Percentiles rank a stretch among this genome's conserved stretches.
These are phyloP conservation scores for Lucifuga dentata DNA, from an alignment of 2,113 vertebrate species.

Conservation along the genomic window DNA sequence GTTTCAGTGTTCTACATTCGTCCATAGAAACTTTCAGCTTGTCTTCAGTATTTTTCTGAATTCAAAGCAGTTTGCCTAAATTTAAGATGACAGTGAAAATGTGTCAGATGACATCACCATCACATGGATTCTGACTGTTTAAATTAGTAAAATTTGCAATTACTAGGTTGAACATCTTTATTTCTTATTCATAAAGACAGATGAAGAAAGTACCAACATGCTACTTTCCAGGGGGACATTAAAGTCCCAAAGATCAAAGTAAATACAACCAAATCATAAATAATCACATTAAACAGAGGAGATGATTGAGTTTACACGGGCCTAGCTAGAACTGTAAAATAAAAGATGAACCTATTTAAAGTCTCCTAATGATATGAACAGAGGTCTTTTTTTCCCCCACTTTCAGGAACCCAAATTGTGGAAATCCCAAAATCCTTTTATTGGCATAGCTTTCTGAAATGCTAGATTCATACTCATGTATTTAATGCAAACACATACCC, in stretches of 20 bases:
- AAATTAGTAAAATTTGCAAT: background rate
- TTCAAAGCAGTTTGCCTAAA: too few relatives aligned
- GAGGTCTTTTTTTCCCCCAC: background rate
- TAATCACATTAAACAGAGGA: too few relatives aligned
- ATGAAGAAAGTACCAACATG: too few relatives aligned
- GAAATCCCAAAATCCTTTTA: background rate
- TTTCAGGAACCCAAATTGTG: background rate
- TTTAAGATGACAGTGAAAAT: background rate
- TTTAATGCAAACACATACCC: constrained; percentile 1
- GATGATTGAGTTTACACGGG: too few relatives aligned
- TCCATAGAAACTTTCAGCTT: too few relatives aligned
- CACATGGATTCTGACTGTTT: too few relatives aligned
- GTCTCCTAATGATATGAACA: too few relatives aligned
- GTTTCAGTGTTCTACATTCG: background rate
- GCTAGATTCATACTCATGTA: background rate
- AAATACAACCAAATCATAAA: background rate
- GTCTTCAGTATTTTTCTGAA: too few relatives aligned
- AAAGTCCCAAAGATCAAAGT: background rate
- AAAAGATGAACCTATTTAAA: too few relatives aligned
- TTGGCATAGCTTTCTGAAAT: background rate
- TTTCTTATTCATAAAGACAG: background rate
- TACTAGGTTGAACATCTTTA: background rate
- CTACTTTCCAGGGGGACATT: too few relatives aligned
- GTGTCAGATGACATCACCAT: too few relatives aligned
- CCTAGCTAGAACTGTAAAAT: too few relatives aligned